A percentile compares a stretch with the other conserved stretches of the same genome.
Conservation (phyloP, 2,888 invertebrate genomes). For the Merodon equestris region DNA sequence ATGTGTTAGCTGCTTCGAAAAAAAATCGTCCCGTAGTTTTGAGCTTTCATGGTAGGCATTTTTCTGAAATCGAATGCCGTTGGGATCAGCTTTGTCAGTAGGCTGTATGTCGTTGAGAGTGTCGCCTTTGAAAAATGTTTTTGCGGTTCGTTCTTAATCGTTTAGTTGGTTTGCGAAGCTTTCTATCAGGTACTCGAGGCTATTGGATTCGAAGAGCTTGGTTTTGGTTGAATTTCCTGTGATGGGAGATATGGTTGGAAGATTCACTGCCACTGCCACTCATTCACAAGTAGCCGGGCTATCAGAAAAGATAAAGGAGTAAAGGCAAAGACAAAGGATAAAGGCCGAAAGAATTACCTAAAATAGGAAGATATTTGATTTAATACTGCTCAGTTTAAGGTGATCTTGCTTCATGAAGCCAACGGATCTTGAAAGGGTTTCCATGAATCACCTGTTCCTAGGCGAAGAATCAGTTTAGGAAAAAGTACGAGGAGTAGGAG, state of each 20-base stretch:
- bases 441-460: too few relatives aligned
- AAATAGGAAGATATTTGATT: too few relatives aligned
- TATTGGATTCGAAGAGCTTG: constrained; percentile 43
- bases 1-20: constrained; percentile 81
- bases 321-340: too few relatives aligned
- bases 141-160: constrained; percentile 37
- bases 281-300: too few relatives aligned
- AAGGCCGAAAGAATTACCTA: too few relatives aligned
- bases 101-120: constrained; percentile 50
- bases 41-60: constrained; percentile 32
- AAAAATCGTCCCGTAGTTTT: constrained; percentile 50
- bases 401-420: too few relatives aligned
- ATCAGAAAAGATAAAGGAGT: too few relatives aligned
- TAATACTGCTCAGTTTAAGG: too few relatives aligned
- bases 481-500: too few relatives aligned
- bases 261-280: too few relatives aligned
- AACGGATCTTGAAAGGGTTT: too few relatives aligned
- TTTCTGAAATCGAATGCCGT: constrained; percentile 24
- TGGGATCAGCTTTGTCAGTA: constrained; percentile 27
- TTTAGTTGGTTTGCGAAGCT: constrained; percentile 26
- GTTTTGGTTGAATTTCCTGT: constrained; percentile 41
- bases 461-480: too few relatives aligned
- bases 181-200: constrained; percentile 48
- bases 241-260: constrained; percentile 21
- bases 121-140: constrained; percentile 53